Percentiles rank a stretch among this genome's conserved stretches.
Evolutionary conservation across 2,113 vertebrate species (phyloP).

Genomic region (Budorcas taxicolor): DNA sequence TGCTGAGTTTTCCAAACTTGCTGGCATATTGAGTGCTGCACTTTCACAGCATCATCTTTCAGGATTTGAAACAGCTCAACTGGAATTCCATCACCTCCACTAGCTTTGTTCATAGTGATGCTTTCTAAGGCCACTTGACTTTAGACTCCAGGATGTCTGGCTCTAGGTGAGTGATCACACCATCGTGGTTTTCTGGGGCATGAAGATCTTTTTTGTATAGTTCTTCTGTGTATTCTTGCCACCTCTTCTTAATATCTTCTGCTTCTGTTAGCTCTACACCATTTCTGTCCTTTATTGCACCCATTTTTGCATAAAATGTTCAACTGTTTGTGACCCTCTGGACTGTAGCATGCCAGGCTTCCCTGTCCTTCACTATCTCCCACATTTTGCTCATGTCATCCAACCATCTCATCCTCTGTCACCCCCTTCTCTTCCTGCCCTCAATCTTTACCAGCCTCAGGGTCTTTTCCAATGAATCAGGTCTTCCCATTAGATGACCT

Average conservation of each 20-base stretch:
- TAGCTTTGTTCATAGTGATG: neutral
- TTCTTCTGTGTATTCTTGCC: neutral
- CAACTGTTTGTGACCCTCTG: neutral
- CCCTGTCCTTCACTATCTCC: neutral
- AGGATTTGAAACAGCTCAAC: neutral
- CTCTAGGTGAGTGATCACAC: neutral
- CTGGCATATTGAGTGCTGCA: neutral
- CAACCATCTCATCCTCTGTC: neutral
- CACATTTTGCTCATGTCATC: neutral
- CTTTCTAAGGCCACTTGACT: neutral
- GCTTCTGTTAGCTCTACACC: neutral
- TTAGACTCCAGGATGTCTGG: neutral
- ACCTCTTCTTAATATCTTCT: neutral
- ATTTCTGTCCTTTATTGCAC: neutral
- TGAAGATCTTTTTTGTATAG: neutral
- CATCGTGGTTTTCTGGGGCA: neutral
- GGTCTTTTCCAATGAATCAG: neutral
- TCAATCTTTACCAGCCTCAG: neutral
- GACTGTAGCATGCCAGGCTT: neutral
- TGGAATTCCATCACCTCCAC: neutral
- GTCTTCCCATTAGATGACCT: neutral
- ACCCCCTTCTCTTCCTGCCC: neutral
- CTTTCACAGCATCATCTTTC: neutral
- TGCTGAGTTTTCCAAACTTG: neutral
- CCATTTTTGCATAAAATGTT: neutral